Conservation (phyloP, 2,888 invertebrate genomes). For the Lepidonotus clava region DNA sequence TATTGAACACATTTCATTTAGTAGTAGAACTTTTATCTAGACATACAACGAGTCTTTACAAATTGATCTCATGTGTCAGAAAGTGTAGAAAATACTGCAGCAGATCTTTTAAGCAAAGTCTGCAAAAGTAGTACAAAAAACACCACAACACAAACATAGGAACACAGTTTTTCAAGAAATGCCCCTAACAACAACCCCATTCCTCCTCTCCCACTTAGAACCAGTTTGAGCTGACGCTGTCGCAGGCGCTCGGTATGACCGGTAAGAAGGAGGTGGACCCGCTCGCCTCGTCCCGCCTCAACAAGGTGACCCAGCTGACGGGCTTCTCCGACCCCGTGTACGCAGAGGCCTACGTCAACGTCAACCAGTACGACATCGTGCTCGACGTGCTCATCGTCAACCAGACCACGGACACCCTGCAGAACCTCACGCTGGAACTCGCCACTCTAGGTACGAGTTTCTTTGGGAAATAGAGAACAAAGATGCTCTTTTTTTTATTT, state of each 20-base stretch:
- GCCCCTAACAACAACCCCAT: not conserved
- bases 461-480: too few species aligned
- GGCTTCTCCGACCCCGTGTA: slow-evolving; percentile 99
- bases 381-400: slow-evolving; percentile 96
- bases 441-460: slow-evolving; percentile 91
- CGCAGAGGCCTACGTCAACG: slow-evolving; percentile 99
- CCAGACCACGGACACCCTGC: slow-evolving; percentile 97
- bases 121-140: too few species aligned
- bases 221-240: slow-evolving; percentile 96
- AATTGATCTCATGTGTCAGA: too few species aligned
- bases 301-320: slow-evolving; percentile 95
- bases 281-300: slow-evolving; percentile 83
- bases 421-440: slow-evolving; percentile 98
- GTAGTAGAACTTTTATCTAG: too few species aligned
- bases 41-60: too few species aligned
- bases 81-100: too few species aligned
- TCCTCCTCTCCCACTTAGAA: slow-evolving; percentile 81
- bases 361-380: slow-evolving; percentile 94
- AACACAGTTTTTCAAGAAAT: too few species aligned
- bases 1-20: too few species aligned
- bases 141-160: too few species aligned
- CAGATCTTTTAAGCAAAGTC: too few species aligned
- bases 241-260: slow-evolving; percentile 88
- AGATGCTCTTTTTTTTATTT: too few species aligned
- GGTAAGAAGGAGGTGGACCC: slow-evolving; percentile 81